Evolutionary conservation across 2,797 vertebrate genomes (phyloP).

Genomic region (Clarias laeviceps): DNA sequence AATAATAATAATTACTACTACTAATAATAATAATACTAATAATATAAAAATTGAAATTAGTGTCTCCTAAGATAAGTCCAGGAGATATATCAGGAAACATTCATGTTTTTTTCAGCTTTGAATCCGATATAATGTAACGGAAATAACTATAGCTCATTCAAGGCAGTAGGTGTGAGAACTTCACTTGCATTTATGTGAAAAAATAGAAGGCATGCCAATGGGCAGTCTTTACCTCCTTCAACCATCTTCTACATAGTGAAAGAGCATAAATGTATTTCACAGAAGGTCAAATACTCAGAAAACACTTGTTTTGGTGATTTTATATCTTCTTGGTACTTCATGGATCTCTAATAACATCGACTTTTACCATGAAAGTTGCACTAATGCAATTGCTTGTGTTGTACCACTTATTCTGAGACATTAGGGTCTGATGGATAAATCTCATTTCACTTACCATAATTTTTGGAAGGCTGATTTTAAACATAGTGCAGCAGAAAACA

Average conservation of each 20-base stretch:
- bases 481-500: constrained; percentile 24
- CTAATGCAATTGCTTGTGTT: neutral
- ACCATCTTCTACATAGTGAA: constrained; percentile 66
- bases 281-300: constrained; percentile 71
- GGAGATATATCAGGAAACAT: neutral
- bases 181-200: neutral
- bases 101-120: neutral
- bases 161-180: neutral
- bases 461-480: constrained; percentile 23
- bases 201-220: neutral
- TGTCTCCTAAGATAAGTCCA: neutral
- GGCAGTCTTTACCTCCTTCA: neutral
- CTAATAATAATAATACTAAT: no score
- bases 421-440: constrained; percentile 19
- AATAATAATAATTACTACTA: no score
- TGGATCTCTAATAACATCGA: constrained; percentile 86
- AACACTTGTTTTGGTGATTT: constrained; percentile 90
- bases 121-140: neutral
- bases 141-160: neutral
- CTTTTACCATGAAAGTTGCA: constrained; percentile 56
- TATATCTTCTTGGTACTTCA: constrained; percentile 75
- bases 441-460: constrained; percentile 21
- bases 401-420: neutral
- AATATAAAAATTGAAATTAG: neutral
- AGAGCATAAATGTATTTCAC: constrained; percentile 74